phyloP scores from a whole-genome alignment of 2,888 invertebrate species.

The Yponomeuta evonymella region DNA sequence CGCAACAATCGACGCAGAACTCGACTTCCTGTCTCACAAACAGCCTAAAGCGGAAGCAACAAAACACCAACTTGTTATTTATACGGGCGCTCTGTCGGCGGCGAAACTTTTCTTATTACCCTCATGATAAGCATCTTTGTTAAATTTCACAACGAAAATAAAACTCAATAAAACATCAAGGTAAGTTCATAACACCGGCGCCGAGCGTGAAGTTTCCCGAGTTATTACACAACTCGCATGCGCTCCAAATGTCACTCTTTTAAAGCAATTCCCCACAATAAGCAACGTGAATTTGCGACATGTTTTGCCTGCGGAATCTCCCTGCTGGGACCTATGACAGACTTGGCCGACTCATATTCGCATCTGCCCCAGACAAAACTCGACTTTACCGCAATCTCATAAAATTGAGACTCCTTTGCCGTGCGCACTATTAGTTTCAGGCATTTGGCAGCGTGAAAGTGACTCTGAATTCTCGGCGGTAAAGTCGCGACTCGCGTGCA shows the following conservation, averaged over 20 bases:
- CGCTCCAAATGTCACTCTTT: slow-evolving; percentile 25
- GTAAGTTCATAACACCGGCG: slow-evolving; percentile 9
- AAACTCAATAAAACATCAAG: slow-evolving; percentile 12
- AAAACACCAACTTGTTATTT: slow-evolving; percentile 2
- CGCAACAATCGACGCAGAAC: not conserved
- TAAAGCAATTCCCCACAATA: slow-evolving; percentile 50
- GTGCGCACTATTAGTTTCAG: slow-evolving; percentile 23
- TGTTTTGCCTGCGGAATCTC: slow-evolving; percentile 41
- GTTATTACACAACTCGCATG: slow-evolving; percentile 17
- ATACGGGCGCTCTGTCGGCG: slow-evolving; percentile 3
- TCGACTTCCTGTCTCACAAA: not conserved
- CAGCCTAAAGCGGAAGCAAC: slow-evolving; percentile 4
- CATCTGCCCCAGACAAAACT: slow-evolving; percentile 21
- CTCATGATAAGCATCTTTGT: slow-evolving; percentile 9
- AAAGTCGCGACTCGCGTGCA: slow-evolving; percentile 33
- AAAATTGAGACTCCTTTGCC: slow-evolving; percentile 33
- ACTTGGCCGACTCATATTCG: slow-evolving; percentile 26
- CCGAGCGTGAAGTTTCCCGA: not conserved
- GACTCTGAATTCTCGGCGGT: slow-evolving; percentile 12
- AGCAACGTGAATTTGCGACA: slow-evolving; percentile 50
- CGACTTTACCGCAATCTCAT: slow-evolving; percentile 27
- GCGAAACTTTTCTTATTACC: slow-evolving; percentile 12
- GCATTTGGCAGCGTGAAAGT: slow-evolving; percentile 14
- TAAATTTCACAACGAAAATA: slow-evolving; percentile 13
- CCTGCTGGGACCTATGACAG: slow-evolving; percentile 42